These are phyloP conservation scores for Numenius phaeopus DNA, from an alignment of 2,797 vertebrate species.

Conservation along the genomic window DNA sequence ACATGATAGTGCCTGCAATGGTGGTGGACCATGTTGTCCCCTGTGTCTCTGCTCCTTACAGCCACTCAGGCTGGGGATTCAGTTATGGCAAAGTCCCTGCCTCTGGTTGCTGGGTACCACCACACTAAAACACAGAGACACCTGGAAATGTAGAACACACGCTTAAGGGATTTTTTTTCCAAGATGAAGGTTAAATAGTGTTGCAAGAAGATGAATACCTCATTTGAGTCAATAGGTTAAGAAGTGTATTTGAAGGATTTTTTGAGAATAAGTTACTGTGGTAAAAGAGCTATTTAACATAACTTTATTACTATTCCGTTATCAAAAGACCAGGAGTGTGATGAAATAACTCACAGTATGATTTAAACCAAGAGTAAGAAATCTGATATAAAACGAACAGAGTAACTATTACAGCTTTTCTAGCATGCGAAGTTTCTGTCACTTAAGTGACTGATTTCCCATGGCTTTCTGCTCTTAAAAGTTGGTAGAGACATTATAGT, in stretches of 20 bases:
- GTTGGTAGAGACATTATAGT: conserved; percentile 37
- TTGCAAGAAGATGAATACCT: not conserved
- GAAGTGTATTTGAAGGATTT: not conserved
- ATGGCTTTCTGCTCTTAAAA: conserved; percentile 55
- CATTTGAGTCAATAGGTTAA: not conserved
- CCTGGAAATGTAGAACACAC: not conserved
- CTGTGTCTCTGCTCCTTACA: not conserved
- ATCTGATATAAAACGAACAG: conserved; percentile 32
- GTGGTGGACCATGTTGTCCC: not conserved
- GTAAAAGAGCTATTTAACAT: conserved; percentile 26
- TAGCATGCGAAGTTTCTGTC: conserved; percentile 23
- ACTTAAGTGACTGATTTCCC: conserved; percentile 16
- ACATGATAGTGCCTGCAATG: not conserved
- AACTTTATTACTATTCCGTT: not conserved
- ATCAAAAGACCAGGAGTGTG: conserved; percentile 20
- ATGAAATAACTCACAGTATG: conserved; percentile 40
- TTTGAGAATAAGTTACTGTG: not conserved
- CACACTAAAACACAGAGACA: too few species aligned
- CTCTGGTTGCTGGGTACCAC: not conserved
- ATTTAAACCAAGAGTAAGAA: conserved; percentile 2
- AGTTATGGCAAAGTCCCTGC: not conserved
- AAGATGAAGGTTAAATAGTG: not conserved
- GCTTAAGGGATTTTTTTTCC: not conserved
- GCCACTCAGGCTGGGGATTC: not conserved
- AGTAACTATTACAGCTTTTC: conserved; percentile 9